Percentiles rank a stretch among this genome's conserved stretches.
These are phyloP conservation scores for Hydrotaea cyrtoneurina DNA, from an alignment of 2,888 invertebrate species.

Conservation along the genomic window DNA sequence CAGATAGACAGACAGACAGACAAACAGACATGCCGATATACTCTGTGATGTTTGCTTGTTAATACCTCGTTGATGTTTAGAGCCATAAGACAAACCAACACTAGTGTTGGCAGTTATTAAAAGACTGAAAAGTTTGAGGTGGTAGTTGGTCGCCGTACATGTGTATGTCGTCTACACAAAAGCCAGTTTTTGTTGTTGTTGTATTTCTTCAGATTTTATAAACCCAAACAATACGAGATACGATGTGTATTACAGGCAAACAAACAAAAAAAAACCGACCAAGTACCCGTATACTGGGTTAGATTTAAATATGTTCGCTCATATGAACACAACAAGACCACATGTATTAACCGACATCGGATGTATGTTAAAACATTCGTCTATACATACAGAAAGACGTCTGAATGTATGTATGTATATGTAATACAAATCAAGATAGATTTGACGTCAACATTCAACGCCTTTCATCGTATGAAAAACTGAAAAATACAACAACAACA, in stretches of 20 bases:
- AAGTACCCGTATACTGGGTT: conserved; percentile 2
- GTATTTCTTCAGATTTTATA: conserved; percentile 42
- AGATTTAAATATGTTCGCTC: conserved; percentile 45
- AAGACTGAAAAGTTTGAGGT: conserved; percentile 28
- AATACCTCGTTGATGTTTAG: conserved; percentile 45
- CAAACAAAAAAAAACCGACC: not conserved
- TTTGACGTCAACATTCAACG: conserved; percentile 67
- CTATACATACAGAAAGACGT: not conserved
- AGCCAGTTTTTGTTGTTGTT: conserved; percentile 41
- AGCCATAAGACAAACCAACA: conserved; percentile 35
- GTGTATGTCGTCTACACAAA: conserved; percentile 1
- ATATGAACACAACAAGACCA: conserved; percentile 12
- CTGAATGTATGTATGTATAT: conserved; percentile 23
- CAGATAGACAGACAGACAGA: not conserved
- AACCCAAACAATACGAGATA: conserved; percentile 44
- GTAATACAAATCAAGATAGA: conserved; percentile 65
- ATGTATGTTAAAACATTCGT: conserved; percentile 18
- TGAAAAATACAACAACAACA: too few relatives aligned
- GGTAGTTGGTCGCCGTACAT: not conserved
- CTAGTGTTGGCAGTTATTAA: conserved; percentile 34
- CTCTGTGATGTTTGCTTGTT: conserved; percentile 36
- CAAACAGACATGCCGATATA: conserved; percentile 8
- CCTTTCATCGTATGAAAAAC: conserved; percentile 60
- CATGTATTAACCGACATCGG: conserved; percentile 28
- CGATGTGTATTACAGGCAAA: conserved; percentile 36